phyloP scores from a whole-genome alignment of 2,113 vertebrate genomes.

The Pelusios castaneus region DNA sequence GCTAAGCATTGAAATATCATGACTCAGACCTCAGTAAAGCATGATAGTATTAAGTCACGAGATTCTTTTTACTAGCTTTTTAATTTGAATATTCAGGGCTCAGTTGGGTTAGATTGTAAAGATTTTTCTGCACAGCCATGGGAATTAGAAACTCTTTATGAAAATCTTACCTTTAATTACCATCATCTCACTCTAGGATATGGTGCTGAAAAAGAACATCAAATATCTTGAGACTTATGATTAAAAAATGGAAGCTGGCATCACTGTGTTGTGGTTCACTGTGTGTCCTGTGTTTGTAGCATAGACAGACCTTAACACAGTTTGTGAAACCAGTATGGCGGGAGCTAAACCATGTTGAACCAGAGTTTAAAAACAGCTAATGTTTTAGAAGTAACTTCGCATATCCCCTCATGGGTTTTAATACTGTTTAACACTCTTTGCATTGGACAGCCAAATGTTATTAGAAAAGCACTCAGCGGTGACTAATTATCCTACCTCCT shows the following conservation, averaged over 20 bases:
- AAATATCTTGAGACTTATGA: background rate
- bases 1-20: background rate
- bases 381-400: background rate
- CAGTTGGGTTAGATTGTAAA: background rate
- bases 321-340: background rate
- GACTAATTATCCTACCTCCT: background rate
- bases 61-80: background rate
- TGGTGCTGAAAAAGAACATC: background rate
- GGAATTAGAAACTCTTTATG: background rate
- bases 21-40: background rate
- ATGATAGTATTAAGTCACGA: background rate
- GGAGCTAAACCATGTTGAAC: background rate
- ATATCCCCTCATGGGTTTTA: background rate
- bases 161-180: background rate
- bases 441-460: background rate
- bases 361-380: background rate
- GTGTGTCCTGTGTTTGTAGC: background rate
- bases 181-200: background rate
- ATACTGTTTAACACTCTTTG: background rate
- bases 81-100: background rate
- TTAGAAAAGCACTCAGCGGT: background rate
- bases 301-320: background rate
- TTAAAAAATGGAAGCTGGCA: accelerated
- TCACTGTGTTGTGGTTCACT: background rate
- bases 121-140: background rate